Percentiles rank a stretch among this genome's conserved stretches.
Evolutionary conservation across 2,888 invertebrate species (phyloP).

Genomic region (Polydesmus complanatus): DNA sequence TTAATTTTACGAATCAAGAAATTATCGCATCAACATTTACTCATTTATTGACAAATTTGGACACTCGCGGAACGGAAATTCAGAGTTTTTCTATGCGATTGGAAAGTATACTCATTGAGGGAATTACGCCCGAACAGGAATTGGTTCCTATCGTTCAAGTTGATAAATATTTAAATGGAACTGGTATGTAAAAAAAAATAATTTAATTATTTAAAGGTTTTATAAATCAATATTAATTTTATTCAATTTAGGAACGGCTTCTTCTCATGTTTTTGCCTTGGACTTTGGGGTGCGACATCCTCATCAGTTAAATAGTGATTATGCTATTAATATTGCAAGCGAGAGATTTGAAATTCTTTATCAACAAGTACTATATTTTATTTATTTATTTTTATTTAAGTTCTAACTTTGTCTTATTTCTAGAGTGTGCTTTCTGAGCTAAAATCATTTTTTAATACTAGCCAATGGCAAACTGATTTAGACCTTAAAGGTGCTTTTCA

Average conservation of each 20-base stretch:
- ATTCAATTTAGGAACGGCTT: slow-evolving; percentile 40
- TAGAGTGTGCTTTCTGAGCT: slow-evolving; percentile 59
- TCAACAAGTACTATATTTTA: slow-evolving; percentile 48
- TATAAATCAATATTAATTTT: neutral
- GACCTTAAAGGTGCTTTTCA: too few relatives aligned
- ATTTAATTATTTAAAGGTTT: neutral
- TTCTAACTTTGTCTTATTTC: slow-evolving; percentile 23
- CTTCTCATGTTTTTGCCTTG: slow-evolving; percentile 54
- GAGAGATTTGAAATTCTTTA: slow-evolving; percentile 63
- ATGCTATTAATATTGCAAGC: slow-evolving; percentile 49
- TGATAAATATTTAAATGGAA: slow-evolving; percentile 40
- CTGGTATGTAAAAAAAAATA: slow-evolving; percentile 14
- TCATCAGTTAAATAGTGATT: slow-evolving; percentile 47
- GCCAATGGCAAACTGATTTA: too few relatives aligned
- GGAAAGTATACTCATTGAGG: slow-evolving; percentile 62
- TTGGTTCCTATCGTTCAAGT: slow-evolving; percentile 53
- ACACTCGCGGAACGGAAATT: slow-evolving; percentile 29
- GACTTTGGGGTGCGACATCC: slow-evolving; percentile 57
- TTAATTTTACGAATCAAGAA: slow-evolving; percentile 49
- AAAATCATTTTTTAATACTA: slow-evolving; percentile 47
- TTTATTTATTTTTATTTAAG: neutral
- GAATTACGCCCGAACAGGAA: slow-evolving; percentile 55
- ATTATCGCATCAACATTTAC: slow-evolving; percentile 55
- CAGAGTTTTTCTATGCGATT: slow-evolving; percentile 45
- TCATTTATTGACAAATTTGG: slow-evolving; percentile 53